A percentile compares a stretch with the other conserved stretches of the same genome.
These are phyloP conservation scores for Liparis tanakae DNA, from an alignment of 2,797 vertebrate genomes.

Conservation along the genomic window DNA sequence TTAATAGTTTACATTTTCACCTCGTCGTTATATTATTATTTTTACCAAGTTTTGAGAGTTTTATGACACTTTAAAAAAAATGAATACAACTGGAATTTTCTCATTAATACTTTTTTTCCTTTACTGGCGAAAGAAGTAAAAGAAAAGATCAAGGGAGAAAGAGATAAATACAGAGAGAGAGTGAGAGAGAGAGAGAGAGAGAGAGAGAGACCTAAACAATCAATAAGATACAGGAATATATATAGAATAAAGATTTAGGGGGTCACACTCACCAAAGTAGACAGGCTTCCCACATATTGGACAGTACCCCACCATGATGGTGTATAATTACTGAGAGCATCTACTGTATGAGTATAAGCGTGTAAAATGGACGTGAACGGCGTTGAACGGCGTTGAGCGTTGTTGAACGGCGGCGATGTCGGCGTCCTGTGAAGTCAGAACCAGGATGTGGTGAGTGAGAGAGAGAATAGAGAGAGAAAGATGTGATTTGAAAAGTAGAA, in stretches of 20 bases:
- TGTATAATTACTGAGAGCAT: constrained; percentile 53
- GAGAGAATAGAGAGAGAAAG: constrained; percentile 70
- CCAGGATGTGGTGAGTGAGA: constrained; percentile 85
- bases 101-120: background rate
- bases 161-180: background rate
- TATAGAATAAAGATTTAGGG: constrained; percentile 30
- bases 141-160: background rate
- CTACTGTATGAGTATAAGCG: constrained; percentile 1
- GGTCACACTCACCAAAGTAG: constrained; percentile 86
- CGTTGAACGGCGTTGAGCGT: constrained; percentile 71
- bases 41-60: background rate
- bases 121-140: background rate
- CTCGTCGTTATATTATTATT: background rate
- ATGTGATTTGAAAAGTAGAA: constrained; percentile 52
- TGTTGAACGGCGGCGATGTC: constrained; percentile 54
- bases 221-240: constrained; percentile 9
- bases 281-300: constrained; percentile 88
- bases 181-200: too few species aligned
- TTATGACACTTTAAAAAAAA: background rate
- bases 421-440: constrained; percentile 59
- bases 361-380: constrained; percentile 74
- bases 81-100: background rate
- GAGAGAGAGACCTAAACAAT: background rate
- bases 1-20: background rate
- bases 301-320: constrained; percentile 87